Base-by-base conservation (phyloP, 2,888 invertebrate species). In the Pristionchus arcanus region DNA sequence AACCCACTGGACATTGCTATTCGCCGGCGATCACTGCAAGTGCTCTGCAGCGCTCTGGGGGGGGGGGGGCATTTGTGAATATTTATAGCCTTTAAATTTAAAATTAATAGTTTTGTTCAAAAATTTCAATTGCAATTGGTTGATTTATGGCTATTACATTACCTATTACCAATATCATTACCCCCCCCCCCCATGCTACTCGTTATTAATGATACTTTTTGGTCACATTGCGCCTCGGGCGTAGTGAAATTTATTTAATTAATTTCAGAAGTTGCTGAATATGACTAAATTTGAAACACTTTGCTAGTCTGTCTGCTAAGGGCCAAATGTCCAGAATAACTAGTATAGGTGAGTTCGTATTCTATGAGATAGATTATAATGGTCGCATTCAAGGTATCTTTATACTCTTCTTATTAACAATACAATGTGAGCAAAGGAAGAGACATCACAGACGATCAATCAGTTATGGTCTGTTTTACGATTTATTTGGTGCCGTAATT, bases 361-460 rank as follows among this genome's bases (percentile, higher is more conserved):
- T n/a, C n/a, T 74, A 34, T 28, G 19, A 74, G 13, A 28, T 63
- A 7, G n/a, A 16, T 74, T 74, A 9, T 34, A 21, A 25, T 74
- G 74, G 34, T 34, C 42, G 42, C 42, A 11, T 55, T 59, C 11
- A 13, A 85, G 59, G 63, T 59, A 34, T 87, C 25, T 42, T 55
- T 49, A 9, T 87, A 15, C 28, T 83, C n/a, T 49, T 83, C 49
- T 31, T 83, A 28, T 28, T 83, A n/a, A 13, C 28, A 25, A n/a
- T 83, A 15, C 53, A 31, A 25, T 37, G 42, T 49, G 68, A 87
- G 4, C 28, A 9, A 42, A 59, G 31, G 25, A 87, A 68, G 49
- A n/a, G 66, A 42, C 87, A 87, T 42, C 87, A 87, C 34, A 42
- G 87, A 68, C 63, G 87, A 49, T 87, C 87, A 42, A 87, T 87